A percentile compares a stretch with the other conserved stretches of the same genome.
Conservation (phyloP, 2,113 vertebrate genomes). For the Indri indri region DNA sequence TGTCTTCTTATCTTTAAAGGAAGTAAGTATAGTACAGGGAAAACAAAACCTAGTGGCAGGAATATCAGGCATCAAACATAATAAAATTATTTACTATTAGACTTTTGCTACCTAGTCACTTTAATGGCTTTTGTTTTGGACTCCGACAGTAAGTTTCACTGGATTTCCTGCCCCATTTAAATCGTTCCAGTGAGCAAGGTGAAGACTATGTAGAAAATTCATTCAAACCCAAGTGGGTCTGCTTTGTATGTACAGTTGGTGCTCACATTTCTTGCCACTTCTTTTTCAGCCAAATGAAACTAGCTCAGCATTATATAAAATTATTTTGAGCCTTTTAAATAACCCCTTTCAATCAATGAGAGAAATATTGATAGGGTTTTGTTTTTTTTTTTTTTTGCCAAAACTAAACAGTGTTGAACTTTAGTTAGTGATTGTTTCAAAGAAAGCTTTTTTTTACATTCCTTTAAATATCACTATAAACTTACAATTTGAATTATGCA, state of each 20-base stretch:
- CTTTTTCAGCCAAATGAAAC: conserved; percentile 28
- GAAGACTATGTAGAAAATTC: background rate
- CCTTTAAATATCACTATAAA: conserved; percentile 47
- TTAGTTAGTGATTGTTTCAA: conserved; percentile 54
- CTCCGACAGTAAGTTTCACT: background rate
- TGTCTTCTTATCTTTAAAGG: background rate
- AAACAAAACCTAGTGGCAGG: background rate
- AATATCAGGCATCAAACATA: background rate
- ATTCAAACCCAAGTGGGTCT: background rate
- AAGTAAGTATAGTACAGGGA: background rate
- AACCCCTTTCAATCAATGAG: conserved; percentile 37
- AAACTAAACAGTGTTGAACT: conserved; percentile 15
- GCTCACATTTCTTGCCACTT: background rate
- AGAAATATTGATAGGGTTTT: background rate
- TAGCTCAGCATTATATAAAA: conserved; percentile 38
- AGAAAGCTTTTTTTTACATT: background rate
- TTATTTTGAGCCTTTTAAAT: conserved; percentile 45
- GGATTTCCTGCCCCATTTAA: background rate
- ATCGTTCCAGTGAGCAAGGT: background rate
- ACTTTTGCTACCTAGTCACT: background rate
- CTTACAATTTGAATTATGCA: conserved; percentile 54
- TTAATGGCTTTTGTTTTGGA: background rate
- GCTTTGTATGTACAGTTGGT: background rate
- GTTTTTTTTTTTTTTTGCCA: background rate
- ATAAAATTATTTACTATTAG: background rate